Conservation (phyloP, 2,113 vertebrate genomes). For the Gavia stellata region DNA sequence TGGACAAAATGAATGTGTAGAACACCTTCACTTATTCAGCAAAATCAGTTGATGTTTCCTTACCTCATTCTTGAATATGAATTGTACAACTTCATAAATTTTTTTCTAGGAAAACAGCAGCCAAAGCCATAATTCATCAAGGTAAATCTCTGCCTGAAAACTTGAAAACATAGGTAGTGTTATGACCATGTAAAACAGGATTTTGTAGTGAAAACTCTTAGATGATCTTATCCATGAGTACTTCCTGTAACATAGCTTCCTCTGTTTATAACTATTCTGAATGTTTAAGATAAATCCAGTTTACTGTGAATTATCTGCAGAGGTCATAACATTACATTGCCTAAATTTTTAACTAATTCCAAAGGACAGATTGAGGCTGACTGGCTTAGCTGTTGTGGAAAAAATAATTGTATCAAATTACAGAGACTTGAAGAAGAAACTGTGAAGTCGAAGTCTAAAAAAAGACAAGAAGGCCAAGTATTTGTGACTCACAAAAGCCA, state of each 20-base stretch:
- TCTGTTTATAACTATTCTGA: not conserved
- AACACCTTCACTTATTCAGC: not conserved
- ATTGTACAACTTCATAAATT: not conserved
- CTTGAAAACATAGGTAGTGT: not conserved
- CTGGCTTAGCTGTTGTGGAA: not conserved
- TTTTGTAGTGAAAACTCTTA: not conserved
- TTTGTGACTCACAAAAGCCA: slow-evolving; percentile 67
- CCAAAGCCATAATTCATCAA: not conserved
- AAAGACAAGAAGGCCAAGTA: slow-evolving; percentile 32
- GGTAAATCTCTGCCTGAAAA: not conserved
- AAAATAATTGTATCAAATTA: not conserved
- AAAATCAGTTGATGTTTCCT: not conserved
- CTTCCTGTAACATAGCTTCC: not conserved
- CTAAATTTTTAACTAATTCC: not conserved
- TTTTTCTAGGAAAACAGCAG: not conserved
- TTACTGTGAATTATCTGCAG: not conserved
- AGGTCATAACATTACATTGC: not conserved
- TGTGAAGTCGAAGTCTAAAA: slow-evolving; percentile 31
- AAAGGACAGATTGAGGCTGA: not conserved
- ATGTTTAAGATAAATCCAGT: not conserved
- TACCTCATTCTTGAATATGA: not conserved
- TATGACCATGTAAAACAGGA: not conserved
- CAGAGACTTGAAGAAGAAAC: slow-evolving; percentile 42
- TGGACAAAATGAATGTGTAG: not conserved
- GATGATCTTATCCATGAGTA: not conserved